Evolutionary conservation across 1,140 invertebrate genomes (phyloP), one percentile per base, ranked within the genome.

Genomic region (Ruditapes philippinarum): DNA sequence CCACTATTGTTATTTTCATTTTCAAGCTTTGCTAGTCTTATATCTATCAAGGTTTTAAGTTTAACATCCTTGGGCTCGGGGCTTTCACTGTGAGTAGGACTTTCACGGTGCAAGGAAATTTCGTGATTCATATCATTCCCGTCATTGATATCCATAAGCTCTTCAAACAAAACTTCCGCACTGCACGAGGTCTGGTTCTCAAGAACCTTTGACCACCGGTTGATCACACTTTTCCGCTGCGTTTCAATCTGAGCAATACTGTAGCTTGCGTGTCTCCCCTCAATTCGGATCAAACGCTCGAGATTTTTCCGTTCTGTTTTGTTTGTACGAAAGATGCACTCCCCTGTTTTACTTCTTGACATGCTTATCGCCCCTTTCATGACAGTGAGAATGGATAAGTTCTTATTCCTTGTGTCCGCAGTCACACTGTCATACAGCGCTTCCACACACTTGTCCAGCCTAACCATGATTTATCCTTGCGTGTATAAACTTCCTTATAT

Each of bases 341-440:
- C 90, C 3, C 92, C 92, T 1, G 92, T 90, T 31, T 83, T 85
- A 62, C 89, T 91, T 65, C 88, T 82, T n/a, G 91, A 92, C 82
- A 91, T 76, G 70, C 89, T 92, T 22, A 92, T 89, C 31, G 89
- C 89, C 19, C 91, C 91, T 68, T 92, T 92, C 87, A 92, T 86
- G 17, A 92, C 88, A 17, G 80, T 88, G 45, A 91, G 79, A 73
- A 91, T 92, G 42, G 87, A 76, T 60, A 89, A 65, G 22, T 83
- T 92, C 60, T 89, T 90, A 19, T 33, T 88, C 11, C 89, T 65
- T 38, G 79, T 89, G 79, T 89, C 91, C 0, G 83, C 82, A 17
- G 76, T 81, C 25, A 89, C 91, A 57, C 88, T 87, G 82, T 88
- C 90, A 62, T 92, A 91, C 49, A 91, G 73, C 22, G 89, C 76